A percentile compares a stretch with the other conserved stretches of the same genome.
phyloP scores from a whole-genome alignment of 2,888 invertebrate genomes.

The Chouioia cunea region DNA sequence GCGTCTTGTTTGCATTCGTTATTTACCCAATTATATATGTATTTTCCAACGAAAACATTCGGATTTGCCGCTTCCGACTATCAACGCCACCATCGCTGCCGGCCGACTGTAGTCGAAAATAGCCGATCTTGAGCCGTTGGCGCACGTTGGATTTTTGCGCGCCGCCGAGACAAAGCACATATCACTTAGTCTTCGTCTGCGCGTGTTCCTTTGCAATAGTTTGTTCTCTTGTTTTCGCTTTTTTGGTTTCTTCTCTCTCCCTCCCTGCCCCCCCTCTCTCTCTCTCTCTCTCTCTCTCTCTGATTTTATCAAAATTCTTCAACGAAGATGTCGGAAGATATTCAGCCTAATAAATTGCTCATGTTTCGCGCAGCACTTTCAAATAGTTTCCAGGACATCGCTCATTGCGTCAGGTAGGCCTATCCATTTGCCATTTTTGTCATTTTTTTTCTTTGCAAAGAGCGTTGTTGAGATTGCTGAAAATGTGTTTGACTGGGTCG shows the following conservation, averaged over 20 bases:
- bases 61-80: neutral
- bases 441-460: neutral
- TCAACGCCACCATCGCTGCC: neutral
- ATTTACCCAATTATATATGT: slow-evolving; percentile 53
- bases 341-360: slow-evolving; percentile 53
- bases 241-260: neutral
- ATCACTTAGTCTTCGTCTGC: too few species aligned
- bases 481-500: slow-evolving; percentile 61
- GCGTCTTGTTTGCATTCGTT: neutral
- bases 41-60: neutral
- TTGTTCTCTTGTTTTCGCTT: neutral
- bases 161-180: slow-evolving; percentile 13
- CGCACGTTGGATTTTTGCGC: slow-evolving; percentile 14
- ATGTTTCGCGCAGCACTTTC: slow-evolving; percentile 56
- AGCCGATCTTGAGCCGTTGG: slow-evolving; percentile 31
- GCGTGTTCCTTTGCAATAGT: neutral
- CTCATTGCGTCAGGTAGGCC: slow-evolving; percentile 61
- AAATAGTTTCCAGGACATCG: slow-evolving; percentile 55
- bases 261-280: too few species aligned
- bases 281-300: too few species aligned
- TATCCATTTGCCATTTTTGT: neutral
- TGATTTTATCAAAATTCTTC: too few species aligned
- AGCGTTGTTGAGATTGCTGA: neutral
- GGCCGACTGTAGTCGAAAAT: neutral
- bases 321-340: slow-evolving; percentile 25